Evolutionary conservation across 2,797 vertebrate genomes (phyloP).

Genomic region (Parotocinclus haroldoi): DNA sequence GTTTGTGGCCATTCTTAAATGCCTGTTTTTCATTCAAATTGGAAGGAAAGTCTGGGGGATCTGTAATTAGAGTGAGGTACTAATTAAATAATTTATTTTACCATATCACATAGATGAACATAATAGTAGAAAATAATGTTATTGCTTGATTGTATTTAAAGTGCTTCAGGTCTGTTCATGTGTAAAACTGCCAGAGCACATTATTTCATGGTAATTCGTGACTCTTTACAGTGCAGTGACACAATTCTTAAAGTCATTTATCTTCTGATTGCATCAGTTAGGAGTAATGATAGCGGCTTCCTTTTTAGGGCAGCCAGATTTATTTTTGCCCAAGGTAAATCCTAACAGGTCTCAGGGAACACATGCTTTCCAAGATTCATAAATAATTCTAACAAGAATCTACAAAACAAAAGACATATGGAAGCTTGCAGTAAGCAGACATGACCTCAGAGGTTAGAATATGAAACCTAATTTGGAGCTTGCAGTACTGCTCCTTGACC

Average conservation of each 20-base stretch:
- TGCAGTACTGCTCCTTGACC: conserved; percentile 61
- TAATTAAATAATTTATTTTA: conserved; percentile 51
- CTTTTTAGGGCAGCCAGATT: conserved; percentile 32
- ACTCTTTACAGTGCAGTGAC: conserved; percentile 24
- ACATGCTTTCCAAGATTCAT: neutral
- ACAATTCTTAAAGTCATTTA: conserved; percentile 43
- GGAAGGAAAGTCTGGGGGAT: conserved; percentile 54
- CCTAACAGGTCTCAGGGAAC: conserved; percentile 6
- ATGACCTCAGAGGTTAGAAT: conserved; percentile 56
- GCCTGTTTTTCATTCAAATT: conserved; percentile 72
- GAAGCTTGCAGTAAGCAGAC: conserved; percentile 65
- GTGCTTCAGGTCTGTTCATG: conserved; percentile 45
- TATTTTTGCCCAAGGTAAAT: conserved; percentile 35
- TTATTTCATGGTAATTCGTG: conserved; percentile 40
- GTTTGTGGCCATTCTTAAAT: conserved; percentile 67
- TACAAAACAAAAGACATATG: conserved; percentile 42
- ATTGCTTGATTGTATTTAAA: conserved; percentile 63
- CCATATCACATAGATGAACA: conserved; percentile 58
- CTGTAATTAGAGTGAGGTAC: conserved; percentile 62
- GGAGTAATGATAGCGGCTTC: conserved; percentile 31
- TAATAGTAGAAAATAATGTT: conserved; percentile 59
- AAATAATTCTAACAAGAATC: conserved; percentile 10
- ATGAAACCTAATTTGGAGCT: conserved; percentile 70
- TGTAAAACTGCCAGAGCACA: conserved; percentile 8
- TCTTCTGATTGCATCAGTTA: conserved; percentile 42